Conservation (phyloP, 2,888 invertebrate genomes). For the Caenorhabditis japonica region DNA sequence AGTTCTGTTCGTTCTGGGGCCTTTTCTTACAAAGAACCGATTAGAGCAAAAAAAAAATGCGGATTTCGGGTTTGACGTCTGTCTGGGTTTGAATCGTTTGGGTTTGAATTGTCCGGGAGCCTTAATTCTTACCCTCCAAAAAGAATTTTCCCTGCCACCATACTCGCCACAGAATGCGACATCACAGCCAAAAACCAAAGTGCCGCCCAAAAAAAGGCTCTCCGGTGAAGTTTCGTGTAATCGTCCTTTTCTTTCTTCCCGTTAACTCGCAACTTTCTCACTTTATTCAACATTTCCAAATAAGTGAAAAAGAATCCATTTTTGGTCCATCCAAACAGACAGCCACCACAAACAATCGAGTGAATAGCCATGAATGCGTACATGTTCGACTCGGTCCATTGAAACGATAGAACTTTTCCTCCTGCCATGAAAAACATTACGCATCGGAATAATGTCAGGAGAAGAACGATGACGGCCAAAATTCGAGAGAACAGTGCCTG, state of each 20-base stretch:
- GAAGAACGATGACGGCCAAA: constrained; percentile 6
- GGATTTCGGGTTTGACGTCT: too few species aligned
- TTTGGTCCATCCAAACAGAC: constrained; percentile 27
- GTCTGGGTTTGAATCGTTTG: too few species aligned
- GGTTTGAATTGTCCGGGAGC: too few species aligned
- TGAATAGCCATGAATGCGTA: constrained; percentile 33
- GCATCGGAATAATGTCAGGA: constrained; percentile 17
- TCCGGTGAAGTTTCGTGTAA: constrained; percentile 8
- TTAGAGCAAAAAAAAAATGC: too few species aligned
- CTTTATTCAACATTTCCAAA: constrained; percentile 8
- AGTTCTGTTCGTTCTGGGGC: too few species aligned
- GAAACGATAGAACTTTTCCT: constrained; percentile 12
- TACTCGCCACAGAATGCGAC: constrained; percentile 8
- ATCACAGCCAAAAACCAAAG: constrained; percentile 12
- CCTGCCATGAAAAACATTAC: constrained; percentile 25
- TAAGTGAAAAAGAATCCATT: constrained; percentile 10
- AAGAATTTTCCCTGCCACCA: constrained; percentile 10
- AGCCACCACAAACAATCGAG: constrained; percentile 16
- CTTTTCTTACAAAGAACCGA: too few species aligned
- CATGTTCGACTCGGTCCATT: constrained; percentile 33
- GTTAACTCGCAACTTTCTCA: constrained; percentile 8
- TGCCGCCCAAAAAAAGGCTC: constrained; percentile 18
- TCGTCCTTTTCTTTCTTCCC: constrained; percentile 3
- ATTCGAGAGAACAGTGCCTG: constrained; percentile 14
- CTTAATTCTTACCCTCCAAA: constrained; percentile 4